These are phyloP conservation scores for Hirudinaria manillensis DNA, from an alignment of 2,888 invertebrate genomes.

Conservation along the genomic window DNA sequence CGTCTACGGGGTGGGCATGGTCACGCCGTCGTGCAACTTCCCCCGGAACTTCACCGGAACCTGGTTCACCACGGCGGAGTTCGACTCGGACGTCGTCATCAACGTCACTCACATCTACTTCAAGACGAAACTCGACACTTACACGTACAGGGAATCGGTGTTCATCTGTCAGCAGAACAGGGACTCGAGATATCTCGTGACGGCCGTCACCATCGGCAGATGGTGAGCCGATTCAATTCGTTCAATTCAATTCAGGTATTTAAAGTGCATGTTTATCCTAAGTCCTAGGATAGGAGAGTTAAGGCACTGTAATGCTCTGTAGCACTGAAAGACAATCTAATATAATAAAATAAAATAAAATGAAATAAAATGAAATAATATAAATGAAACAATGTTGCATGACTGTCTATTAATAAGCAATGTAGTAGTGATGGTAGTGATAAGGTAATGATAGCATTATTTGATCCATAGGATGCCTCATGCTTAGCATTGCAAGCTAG, in stretches of 20 bases:
- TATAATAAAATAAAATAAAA: too few species aligned
- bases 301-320: too few species aligned
- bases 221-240: constrained; percentile 60
- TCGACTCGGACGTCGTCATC: constrained; percentile 76
- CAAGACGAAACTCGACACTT: constrained; percentile 84
- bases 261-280: background rate
- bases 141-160: constrained; percentile 67
- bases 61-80: constrained; percentile 95
- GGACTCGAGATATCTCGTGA: constrained; percentile 88
- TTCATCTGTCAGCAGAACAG: constrained; percentile 89
- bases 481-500: too few species aligned
- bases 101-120: constrained; percentile 95
- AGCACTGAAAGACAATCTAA: too few species aligned
- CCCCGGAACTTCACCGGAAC: constrained; percentile 88
- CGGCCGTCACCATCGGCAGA: constrained; percentile 88
- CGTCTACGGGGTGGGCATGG: constrained; percentile 38
- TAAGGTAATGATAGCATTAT: too few species aligned
- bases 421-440: too few species aligned
- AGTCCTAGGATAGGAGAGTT: background rate
- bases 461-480: too few species aligned
- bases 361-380: too few species aligned
- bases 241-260: background rate
- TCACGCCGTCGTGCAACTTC: constrained; percentile 81
- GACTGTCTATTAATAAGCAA: too few species aligned
- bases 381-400: too few species aligned